phyloP scores from a whole-genome alignment of 2,113 vertebrate species.

The pig (Sus scrofa) region DNA sequence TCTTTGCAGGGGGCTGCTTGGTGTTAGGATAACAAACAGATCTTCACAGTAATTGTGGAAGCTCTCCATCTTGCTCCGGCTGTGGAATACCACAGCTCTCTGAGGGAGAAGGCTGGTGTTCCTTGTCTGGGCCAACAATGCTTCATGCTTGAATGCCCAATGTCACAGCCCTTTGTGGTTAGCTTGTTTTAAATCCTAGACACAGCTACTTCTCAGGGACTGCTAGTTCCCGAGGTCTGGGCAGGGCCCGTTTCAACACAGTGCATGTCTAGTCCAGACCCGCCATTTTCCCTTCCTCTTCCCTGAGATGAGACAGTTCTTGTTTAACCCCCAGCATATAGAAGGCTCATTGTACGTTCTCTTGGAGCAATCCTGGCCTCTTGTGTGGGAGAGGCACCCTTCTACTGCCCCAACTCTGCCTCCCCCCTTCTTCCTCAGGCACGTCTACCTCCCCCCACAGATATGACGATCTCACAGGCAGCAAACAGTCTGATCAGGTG shows the following conservation, averaged over 20 bases:
- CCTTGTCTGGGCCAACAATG: slow-evolving; percentile 39
- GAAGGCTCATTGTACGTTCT: background rate
- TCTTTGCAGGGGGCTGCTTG: background rate
- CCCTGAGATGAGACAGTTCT: background rate
- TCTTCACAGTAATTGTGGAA: background rate
- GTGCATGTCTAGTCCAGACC: background rate
- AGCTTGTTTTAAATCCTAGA: slow-evolving; percentile 44
- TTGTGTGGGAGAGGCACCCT: background rate
- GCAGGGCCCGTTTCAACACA: background rate
- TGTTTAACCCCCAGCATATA: background rate
- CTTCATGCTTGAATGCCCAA: slow-evolving; percentile 44
- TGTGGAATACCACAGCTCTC: background rate
- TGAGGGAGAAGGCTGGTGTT: background rate
- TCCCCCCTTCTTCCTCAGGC: background rate
- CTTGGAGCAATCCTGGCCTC: background rate
- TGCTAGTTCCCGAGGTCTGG: background rate
- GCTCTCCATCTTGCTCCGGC: background rate
- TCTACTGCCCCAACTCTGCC: background rate
- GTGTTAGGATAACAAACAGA: background rate
- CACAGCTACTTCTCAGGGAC: slow-evolving; percentile 21
- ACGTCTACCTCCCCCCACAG: background rate
- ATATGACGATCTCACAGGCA: background rate
- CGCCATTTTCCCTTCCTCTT: background rate
- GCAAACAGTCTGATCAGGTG: background rate
- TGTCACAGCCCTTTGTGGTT: slow-evolving; percentile 58